Percentiles rank a stretch among this genome's conserved stretches.
Conservation (phyloP, 2,888 invertebrate species). For the Protodeltote pygarga region DNA sequence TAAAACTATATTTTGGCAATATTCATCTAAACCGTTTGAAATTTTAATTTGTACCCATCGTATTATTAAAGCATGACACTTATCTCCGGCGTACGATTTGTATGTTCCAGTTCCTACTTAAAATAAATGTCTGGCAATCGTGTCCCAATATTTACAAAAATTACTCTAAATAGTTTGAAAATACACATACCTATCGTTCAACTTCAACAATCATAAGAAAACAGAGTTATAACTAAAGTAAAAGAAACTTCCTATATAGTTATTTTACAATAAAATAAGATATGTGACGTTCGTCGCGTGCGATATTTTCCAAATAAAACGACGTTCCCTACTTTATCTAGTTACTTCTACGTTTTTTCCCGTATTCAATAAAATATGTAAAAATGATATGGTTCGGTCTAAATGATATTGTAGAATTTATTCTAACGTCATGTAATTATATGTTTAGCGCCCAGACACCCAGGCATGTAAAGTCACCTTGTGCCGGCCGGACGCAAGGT, state of each 20-base stretch:
- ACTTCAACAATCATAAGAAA: conserved; percentile 71
- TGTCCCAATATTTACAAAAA: conserved; percentile 66
- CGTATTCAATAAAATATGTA: conserved; percentile 69
- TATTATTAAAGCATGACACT: conserved; percentile 45
- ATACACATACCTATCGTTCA: conserved; percentile 58
- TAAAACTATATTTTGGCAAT: conserved; percentile 53
- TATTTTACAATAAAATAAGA: conserved; percentile 62
- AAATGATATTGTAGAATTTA: conserved; percentile 76
- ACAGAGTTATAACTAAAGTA: conserved; percentile 69
- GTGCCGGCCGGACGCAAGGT: conserved; percentile 77
- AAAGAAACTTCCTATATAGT: conserved; percentile 56
- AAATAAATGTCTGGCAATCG: conserved; percentile 68
- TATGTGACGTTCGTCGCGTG: conserved; percentile 48
- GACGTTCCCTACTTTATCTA: conserved; percentile 57
- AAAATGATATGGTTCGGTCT: conserved; percentile 81
- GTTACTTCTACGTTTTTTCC: conserved; percentile 61
- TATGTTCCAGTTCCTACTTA: conserved; percentile 55
- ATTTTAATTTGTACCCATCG: conserved; percentile 52
- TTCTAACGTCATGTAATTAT: conserved; percentile 81
- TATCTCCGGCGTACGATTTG: conserved; percentile 41
- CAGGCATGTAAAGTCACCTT: conserved; percentile 86
- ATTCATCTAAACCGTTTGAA: conserved; percentile 44
- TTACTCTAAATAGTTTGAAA: conserved; percentile 61
- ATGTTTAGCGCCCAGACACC: conserved; percentile 82
- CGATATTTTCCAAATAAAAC: conserved; percentile 46